These are phyloP conservation scores for Staurois parvus DNA, from an alignment of 2,797 vertebrate species.

Conservation along the genomic window DNA sequence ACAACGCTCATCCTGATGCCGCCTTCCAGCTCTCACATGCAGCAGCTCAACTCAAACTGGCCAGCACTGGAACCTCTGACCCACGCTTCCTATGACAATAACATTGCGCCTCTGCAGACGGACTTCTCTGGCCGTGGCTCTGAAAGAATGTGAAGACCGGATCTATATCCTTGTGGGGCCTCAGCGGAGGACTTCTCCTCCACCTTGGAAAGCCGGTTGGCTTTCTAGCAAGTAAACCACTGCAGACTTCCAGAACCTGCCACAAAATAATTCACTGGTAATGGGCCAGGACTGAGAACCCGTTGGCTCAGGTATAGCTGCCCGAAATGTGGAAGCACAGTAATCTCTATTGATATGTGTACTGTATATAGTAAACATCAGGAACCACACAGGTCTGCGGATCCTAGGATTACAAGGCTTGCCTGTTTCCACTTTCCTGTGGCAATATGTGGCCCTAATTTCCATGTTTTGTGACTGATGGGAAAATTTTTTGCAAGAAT, in stretches of 20 bases:
- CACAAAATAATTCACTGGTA: neutral
- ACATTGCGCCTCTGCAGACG: slow-evolving; percentile 93
- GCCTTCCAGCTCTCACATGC: slow-evolving; percentile 96
- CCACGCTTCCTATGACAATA: slow-evolving; percentile 90
- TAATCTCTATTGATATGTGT: neutral
- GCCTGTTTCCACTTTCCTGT: too few species aligned
- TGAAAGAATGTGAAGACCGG: slow-evolving; percentile 75
- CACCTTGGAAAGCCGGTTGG: too few species aligned
- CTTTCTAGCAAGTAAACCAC: too few species aligned
- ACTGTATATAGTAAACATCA: neutral
- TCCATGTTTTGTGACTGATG: too few species aligned
- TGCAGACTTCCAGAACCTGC: neutral
- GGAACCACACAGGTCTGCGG: too few species aligned
- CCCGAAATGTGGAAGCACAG: neutral
- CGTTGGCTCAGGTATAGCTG: neutral
- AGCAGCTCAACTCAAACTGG: slow-evolving; percentile 93
- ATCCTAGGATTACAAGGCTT: too few species aligned
- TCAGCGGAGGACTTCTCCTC: neutral
- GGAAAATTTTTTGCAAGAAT: too few species aligned
- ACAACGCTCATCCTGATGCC: slow-evolving; percentile 93
- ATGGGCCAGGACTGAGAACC: neutral
- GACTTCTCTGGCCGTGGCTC: slow-evolving; percentile 87
- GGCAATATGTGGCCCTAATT: too few species aligned
- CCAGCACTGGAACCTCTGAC: slow-evolving; percentile 89
- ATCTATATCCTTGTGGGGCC: neutral